Conservation (phyloP, 2,888 invertebrate genomes). For the Rhamphomyia laevipes region DNA sequence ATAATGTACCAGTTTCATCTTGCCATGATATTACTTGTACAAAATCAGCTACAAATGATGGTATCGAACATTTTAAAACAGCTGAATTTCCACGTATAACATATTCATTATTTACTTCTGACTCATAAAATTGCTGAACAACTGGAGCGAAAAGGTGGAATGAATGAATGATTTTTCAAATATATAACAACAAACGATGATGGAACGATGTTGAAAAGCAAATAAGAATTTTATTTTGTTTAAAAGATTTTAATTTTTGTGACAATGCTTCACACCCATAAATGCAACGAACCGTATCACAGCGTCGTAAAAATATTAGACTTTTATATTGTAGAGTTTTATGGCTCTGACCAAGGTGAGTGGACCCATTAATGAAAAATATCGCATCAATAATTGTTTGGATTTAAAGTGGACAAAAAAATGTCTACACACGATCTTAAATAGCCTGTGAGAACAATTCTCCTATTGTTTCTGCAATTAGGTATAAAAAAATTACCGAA, state of each 20-base stretch:
- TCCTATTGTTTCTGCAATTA: too few species aligned
- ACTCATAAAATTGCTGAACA: constrained; percentile 59
- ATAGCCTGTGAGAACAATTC: too few species aligned
- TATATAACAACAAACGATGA: not conserved
- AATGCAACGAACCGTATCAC: not conserved
- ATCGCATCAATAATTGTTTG: too few species aligned
- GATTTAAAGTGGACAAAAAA: too few species aligned
- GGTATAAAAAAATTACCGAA: too few species aligned
- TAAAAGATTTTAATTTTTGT: not conserved
- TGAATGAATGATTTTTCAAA: constrained; percentile 1
- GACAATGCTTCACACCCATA: constrained; percentile 7
- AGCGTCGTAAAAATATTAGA: not conserved
- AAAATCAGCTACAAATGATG: constrained; percentile 63
- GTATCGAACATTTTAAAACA: constrained; percentile 60
- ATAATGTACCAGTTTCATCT: constrained; percentile 42
- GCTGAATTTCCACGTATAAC: constrained; percentile 63
- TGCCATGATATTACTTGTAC: constrained; percentile 59
- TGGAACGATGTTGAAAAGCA: not conserved
- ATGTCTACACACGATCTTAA: too few species aligned
- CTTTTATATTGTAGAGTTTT: too few species aligned
- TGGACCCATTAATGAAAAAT: too few species aligned
- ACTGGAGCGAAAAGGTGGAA: constrained; percentile 36
- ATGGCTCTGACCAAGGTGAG: not conserved
- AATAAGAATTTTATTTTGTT: too few species aligned
- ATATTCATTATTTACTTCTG: constrained; percentile 61